Base-by-base conservation (phyloP, 2,797 vertebrate species). In the Falco berigora region DNA sequence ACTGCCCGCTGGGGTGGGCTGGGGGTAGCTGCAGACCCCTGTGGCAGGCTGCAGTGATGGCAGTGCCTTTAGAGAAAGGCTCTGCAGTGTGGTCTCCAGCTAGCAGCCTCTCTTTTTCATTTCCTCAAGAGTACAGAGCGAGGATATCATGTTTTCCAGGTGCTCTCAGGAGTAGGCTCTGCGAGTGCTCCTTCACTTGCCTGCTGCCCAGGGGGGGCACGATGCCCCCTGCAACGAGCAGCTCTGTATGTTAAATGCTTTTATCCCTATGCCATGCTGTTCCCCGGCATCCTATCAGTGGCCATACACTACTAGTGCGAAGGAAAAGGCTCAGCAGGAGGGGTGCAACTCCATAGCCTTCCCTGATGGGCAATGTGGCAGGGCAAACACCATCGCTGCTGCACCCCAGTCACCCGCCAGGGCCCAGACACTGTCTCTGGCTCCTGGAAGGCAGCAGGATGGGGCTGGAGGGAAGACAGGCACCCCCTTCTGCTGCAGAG, bases 1-100 rank as follows among this genome's bases (percentile, higher is more conserved):
- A 63, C 40, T 87, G 75, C 85, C 95, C 0, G 0, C 30, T 0
- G 1, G 8, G 36, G 42, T 5, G 2, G 78, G 82, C 34, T 38
- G 62, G 32, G 52, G 73, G 36, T 32, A 64, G 61, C 91, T 49
- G 64, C 92, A 83, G 49, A 6, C 23, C 67, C 76, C 63, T 1
- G 0, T 9, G 17, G 27, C 10, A 71, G 74, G 91, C 86, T 86
- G 74, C 68, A 80, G 84, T 34, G 64, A 67, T 53, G 64, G 74
- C 16, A 34, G 32, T 7, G 42, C 81, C 64, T 74, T 73, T 62
- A 59, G 40, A 67, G 67, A 82, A 89, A 91, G 81, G 72, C 74
- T 93, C 58, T 83, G 42, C 18, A 18, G 16, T 24, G n/a, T 4
- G 6, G 24, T 81, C 59, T 91, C 64, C 68, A 32, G 49, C 9